phyloP scores from a whole-genome alignment of 2,888 invertebrate species.

The Caenorhabditis uteleia region DNA sequence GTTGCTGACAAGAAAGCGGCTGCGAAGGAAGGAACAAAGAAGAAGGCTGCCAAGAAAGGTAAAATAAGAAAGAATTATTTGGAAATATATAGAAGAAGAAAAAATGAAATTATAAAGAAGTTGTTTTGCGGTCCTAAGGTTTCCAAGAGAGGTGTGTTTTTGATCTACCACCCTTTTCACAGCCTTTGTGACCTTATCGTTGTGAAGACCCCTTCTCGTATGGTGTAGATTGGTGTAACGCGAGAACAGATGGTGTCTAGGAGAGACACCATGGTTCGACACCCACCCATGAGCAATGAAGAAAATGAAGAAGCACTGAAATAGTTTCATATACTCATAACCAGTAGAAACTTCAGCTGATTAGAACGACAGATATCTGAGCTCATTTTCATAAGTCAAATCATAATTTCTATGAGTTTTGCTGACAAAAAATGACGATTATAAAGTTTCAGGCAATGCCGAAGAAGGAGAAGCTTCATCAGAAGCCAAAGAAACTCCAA shows the following conservation, averaged over 20 bases:
- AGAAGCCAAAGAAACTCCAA: slow-evolving; percentile 11
- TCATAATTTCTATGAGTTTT: neutral
- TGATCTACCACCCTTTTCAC: too few relatives aligned
- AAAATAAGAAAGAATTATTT: neutral
- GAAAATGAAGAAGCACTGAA: slow-evolving; percentile 27
- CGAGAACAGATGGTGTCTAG: too few relatives aligned
- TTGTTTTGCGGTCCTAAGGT: too few relatives aligned
- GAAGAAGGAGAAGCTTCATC: slow-evolving; percentile 1
- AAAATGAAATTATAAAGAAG: neutral
- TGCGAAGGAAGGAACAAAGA: slow-evolving; percentile 49
- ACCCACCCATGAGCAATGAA: too few relatives aligned
- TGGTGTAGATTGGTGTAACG: too few relatives aligned
- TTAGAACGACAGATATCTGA: neutral
- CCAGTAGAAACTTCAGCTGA: too few relatives aligned
- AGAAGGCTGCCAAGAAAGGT: slow-evolving; percentile 35
- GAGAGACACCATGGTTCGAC: too few relatives aligned
- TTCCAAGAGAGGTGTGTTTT: too few relatives aligned
- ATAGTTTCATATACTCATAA: neutral
- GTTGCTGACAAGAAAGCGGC: slow-evolving; percentile 49
- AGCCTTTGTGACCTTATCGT: too few relatives aligned
- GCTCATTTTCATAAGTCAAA: neutral
- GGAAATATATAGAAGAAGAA: too few relatives aligned
- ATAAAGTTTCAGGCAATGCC: slow-evolving; percentile 15
- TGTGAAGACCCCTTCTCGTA: too few relatives aligned
- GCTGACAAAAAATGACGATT: neutral